phyloP scores from a whole-genome alignment of 2,797 vertebrate genomes.

The Rachycentron canadum region DNA sequence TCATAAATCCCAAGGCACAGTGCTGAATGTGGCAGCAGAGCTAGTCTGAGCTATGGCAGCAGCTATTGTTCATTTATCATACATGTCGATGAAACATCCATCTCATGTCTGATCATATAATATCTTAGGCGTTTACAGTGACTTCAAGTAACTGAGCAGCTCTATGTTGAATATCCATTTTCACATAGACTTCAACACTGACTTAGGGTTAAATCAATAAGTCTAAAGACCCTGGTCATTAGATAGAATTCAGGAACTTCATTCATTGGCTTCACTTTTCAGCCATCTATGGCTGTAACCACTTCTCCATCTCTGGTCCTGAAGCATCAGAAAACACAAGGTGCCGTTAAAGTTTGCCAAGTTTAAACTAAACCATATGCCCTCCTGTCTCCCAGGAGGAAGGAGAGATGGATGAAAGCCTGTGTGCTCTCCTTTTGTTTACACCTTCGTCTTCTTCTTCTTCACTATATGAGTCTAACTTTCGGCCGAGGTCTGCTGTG shows the following conservation, averaged over 20 bases:
- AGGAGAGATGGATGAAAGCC: slow-evolving; percentile 14
- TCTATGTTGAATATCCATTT: no score
- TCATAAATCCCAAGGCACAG: background rate
- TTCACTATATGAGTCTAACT: background rate
- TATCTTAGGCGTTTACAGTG: no score
- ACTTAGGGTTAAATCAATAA: no score
- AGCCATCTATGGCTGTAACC: background rate
- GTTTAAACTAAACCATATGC: slow-evolving; percentile 79
- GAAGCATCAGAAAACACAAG: slow-evolving; percentile 31
- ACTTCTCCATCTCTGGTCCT: background rate
- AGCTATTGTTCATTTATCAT: background rate
- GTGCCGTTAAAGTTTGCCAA: slow-evolving; percentile 74
- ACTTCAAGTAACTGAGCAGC: no score
- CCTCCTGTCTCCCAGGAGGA: slow-evolving; percentile 61
- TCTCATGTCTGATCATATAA: background rate
- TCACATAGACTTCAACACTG: no score
- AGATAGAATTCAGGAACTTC: no score
- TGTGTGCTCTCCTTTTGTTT: background rate
- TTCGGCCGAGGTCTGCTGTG: background rate
- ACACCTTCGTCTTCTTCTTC: background rate
- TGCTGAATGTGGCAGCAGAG: background rate
- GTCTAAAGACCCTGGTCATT: no score
- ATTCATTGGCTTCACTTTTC: no score
- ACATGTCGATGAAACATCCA: no score
- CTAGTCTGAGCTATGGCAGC: background rate